Conservation (phyloP, 2,888 invertebrate species). For the Stomorhina lunata region DNA sequence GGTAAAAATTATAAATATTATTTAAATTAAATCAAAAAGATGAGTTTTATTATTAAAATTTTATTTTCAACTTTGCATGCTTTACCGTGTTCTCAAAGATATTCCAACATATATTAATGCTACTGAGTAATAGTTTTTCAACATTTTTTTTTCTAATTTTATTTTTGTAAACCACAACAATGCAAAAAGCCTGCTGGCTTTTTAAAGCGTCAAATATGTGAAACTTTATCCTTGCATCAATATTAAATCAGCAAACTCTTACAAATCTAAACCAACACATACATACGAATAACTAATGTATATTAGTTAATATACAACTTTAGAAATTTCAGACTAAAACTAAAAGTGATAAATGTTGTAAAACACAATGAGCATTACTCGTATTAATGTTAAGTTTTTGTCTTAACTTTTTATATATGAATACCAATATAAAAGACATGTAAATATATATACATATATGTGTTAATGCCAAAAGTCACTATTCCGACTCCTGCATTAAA, state of each 20-base stretch:
- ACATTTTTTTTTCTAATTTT: conserved; percentile 20
- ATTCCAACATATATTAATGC: too few species aligned
- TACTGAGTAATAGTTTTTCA: background rate
- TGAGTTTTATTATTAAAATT: too few species aligned
- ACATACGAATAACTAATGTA: background rate
- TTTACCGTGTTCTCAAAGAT: too few species aligned
- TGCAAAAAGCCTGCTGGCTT: conserved; percentile 61
- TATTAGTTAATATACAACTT: background rate
- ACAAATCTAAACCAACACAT: background rate
- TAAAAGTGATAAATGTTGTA: background rate
- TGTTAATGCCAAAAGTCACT: too few species aligned
- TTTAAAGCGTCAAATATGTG: conserved; percentile 62
- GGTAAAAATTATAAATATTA: too few species aligned
- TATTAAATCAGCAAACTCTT: conserved; percentile 3
- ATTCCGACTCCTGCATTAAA: too few species aligned
- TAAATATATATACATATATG: background rate
- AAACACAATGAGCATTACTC: conserved; percentile 55
- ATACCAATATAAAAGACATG: too few species aligned
- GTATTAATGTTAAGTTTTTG: conserved; percentile 55
- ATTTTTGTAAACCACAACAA: conserved; percentile 49
- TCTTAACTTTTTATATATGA: background rate
- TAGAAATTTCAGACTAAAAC: background rate
- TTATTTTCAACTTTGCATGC: too few species aligned
- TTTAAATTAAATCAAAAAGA: too few species aligned
- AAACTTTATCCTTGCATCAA: conserved; percentile 52